These are phyloP conservation scores for Morpho achilles DNA, from an alignment of 2,888 invertebrate genomes.

Conservation along the genomic window DNA sequence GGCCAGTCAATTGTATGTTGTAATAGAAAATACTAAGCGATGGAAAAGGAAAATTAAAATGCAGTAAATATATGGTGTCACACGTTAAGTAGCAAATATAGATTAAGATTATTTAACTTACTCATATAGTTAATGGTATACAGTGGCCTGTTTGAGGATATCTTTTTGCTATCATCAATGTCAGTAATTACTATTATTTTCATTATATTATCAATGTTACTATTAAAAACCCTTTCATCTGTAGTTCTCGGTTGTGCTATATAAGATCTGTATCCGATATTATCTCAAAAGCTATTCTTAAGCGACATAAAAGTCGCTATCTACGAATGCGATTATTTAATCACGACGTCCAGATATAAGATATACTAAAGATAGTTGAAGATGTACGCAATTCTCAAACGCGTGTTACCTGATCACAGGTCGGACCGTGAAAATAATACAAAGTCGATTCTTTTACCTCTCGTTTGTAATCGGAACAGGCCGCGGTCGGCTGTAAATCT, in stretches of 20 bases:
- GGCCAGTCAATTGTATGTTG: too few species aligned
- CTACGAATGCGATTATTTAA: constrained; percentile 10
- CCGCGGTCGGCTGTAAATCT: constrained; percentile 22
- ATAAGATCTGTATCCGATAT: neutral
- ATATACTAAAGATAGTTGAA: constrained; percentile 6
- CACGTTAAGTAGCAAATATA: too few species aligned
- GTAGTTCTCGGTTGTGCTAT: neutral
- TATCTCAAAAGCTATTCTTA: constrained; percentile 9
- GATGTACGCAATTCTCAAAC: constrained; percentile 6
- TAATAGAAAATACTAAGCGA: too few species aligned
- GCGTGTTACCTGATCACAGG: constrained; percentile 8
- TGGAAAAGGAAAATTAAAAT: too few species aligned
- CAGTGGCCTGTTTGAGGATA: too few species aligned
- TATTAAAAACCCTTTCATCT: too few species aligned
- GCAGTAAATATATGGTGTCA: too few species aligned
- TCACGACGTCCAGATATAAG: constrained; percentile 4
- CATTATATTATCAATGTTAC: neutral
- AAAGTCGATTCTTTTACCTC: constrained; percentile 14
- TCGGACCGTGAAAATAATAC: constrained; percentile 1
- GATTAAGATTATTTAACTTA: too few species aligned
- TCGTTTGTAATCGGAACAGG: constrained; percentile 16
- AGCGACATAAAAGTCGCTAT: constrained; percentile 8
- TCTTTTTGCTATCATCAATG: too few species aligned
- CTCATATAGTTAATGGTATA: too few species aligned
- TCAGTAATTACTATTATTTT: neutral